Evolutionary conservation across 2,797 vertebrate species (phyloP), one percentile per base, ranked within the genome.

Genomic region (Tokudaia tokunoshimensis): DNA sequence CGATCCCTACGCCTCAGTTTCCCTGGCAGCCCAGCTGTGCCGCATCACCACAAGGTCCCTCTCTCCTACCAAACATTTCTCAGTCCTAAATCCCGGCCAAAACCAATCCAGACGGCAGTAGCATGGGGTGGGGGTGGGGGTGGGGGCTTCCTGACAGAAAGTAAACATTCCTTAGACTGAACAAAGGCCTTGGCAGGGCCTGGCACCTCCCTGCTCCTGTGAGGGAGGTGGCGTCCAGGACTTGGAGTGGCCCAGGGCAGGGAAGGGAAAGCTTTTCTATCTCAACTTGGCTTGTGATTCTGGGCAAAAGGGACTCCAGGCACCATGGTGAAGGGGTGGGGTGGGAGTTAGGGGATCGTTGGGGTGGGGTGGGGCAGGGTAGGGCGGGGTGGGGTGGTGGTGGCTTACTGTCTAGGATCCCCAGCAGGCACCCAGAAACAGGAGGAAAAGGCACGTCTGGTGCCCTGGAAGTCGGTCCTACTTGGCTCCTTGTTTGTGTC

Each of bases 111-210:
- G 88, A 92, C 79, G 50, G 59, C 82, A 92, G 89, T n/a, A 0
- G 63, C 80, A 44, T 84, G 22, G 55, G 65, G 63, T n/a, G 10
- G 52, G 24, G 65, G 41, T n/a, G 34, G 2, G 19, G 70, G 31
- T 61, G 91, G 79, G 52, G 37, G 91, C 84, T 98, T 96, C 96
- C 95, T 94, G 97, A 87, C 88, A 85, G 92, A 97, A 96, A 92
- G 87, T 84, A 96, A 97, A 97, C 96, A 97, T 59, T 92, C 95
- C 85, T 85, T 37, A 67, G 61, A 81, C 72, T 50, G 85, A 96
- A 97, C 93, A 97, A 97, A 97, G 57, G 94, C 34, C 20, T 83
- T 92, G 91, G 96, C 97, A 92, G 88, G 76, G 94, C 50, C 52
- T 93, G 76, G 81, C 67, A 95, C 93, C 82, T 93, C 94, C 87